A percentile compares a stretch with the other conserved stretches of the same genome.
Evolutionary conservation across 2,797 vertebrate genomes (phyloP).

Genomic region (Adrianichthys oophorus): DNA sequence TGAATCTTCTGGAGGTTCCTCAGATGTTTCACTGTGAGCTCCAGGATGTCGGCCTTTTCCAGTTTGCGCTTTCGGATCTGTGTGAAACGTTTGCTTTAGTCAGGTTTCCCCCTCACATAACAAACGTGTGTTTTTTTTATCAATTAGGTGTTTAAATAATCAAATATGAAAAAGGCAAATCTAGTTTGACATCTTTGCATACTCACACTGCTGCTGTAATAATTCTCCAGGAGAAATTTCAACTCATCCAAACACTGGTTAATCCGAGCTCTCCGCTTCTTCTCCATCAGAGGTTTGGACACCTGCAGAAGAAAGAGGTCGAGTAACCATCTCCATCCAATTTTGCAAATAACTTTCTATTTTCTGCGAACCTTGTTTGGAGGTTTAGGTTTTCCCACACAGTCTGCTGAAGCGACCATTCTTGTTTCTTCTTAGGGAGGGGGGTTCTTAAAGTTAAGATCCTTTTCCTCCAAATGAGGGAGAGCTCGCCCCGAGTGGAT

Average conservation of each 20-base stretch:
- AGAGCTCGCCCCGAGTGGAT: conserved; percentile 42
- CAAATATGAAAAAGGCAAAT: too few relatives aligned
- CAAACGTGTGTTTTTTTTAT: neutral
- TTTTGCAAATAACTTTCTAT: neutral
- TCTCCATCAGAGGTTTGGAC: conserved; percentile 91
- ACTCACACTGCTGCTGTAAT: conserved; percentile 85
- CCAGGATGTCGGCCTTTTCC: conserved; percentile 91
- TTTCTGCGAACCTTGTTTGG: conserved; percentile 67
- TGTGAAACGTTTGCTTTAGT: neutral
- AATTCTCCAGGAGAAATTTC: conserved; percentile 81
- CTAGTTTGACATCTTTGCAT: neutral
- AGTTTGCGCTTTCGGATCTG: conserved; percentile 90
- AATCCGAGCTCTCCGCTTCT: conserved; percentile 87
- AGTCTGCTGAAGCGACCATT: conserved; percentile 76
- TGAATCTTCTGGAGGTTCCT: conserved; percentile 81
- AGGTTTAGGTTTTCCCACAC: conserved; percentile 53
- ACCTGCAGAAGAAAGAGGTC: conserved; percentile 62
- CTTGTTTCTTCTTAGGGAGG: conserved; percentile 6
- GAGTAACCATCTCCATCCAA: neutral
- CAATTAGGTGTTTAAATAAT: too few relatives aligned
- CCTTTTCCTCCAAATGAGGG: conserved; percentile 35
- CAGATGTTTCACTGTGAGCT: conserved; percentile 89
- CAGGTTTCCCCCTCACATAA: neutral
- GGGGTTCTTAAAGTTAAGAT: conserved; percentile 33
- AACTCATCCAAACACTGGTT: conserved; percentile 88